Conservation (phyloP, 1,140 invertebrate species). For the Acyrthosiphon pisum region DNA sequence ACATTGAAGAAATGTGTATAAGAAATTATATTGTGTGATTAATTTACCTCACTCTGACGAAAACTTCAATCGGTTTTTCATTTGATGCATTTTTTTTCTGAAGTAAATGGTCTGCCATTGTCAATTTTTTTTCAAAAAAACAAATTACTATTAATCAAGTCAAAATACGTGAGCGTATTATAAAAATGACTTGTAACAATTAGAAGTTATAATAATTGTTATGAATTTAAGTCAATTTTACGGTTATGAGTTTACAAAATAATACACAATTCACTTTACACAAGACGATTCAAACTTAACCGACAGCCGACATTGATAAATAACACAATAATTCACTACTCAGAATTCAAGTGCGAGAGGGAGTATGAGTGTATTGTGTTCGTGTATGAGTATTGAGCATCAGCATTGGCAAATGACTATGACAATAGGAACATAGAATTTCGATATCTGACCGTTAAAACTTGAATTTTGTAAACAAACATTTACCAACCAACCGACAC, state of each 20-base stretch:
- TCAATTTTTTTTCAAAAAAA: not conserved
- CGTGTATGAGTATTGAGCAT: no score
- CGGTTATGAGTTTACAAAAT: not conserved
- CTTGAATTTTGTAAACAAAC: not conserved
- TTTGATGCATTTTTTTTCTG: conserved; percentile 38
- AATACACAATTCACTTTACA: not conserved
- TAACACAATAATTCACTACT: no score
- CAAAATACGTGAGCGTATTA: not conserved
- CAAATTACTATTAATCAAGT: not conserved
- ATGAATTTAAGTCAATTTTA: conserved; percentile 10
- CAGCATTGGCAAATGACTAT: no score
- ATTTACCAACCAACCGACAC: not conserved
- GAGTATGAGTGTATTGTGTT: no score
- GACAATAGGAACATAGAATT: not conserved
- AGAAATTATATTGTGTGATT: not conserved
- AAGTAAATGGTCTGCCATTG: conserved; percentile 39
- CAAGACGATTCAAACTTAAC: not conserved
- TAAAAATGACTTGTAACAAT: not conserved
- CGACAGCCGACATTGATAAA: not conserved
- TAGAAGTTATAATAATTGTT: not conserved
- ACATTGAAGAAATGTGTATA: not conserved
- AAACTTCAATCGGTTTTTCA: conserved; percentile 59
- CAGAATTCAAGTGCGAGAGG: no score
- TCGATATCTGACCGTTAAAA: not conserved
- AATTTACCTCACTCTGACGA: conserved; percentile 59